Base-by-base conservation (phyloP, 1,140 invertebrate genomes). In the Drosophila varians region DNA sequence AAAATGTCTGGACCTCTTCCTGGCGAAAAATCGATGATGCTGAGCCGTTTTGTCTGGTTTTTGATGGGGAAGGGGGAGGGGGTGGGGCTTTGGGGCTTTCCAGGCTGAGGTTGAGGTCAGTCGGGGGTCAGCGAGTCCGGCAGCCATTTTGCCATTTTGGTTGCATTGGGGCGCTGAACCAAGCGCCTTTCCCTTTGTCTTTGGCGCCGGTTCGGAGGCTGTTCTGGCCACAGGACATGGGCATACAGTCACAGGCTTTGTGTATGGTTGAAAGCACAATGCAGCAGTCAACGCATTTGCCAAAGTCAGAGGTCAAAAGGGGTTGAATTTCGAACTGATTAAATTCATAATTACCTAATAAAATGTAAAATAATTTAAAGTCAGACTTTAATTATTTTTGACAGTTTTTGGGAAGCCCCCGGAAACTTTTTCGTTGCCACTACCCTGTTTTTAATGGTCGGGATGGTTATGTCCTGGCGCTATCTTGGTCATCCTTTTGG, bases 111-210 rank as follows among this genome's bases (percentile, higher is more conserved):
- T 43, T 53, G 46, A 54, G 56, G 49, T 52, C 68, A 74, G 46
- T 60, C 23, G 46, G 21, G 56, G 46, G 31, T 38, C 45, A 58
- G 31, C 55, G 34, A 61, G 23, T 18, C 51, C 60, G 65, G 77
- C 62, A 52, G 57, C 60, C 77, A 82, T 87, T 87, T 87, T 87
- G 82, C 75, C 70, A 71, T 77, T 77, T 86, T 31, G 55, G 65
- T 68, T 42, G 77, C 72, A 68, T 34, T 14, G 38, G 23, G 48
- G 7, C 34, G 12, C 19, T 43, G 58, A 16, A 8, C 43, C 40
- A 28, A 73, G 68, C 73, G 76, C 77, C 82, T 87, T 86, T 87
- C 82, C 77, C 82, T 87, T 87, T 87, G 77, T 66, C 64, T 66
- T 60, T 56, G 51, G 49, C 60, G 69, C 69, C 71, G 72, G 53